A percentile compares a stretch with the other conserved stretches of the same genome.
These are phyloP conservation scores for Ochotona curzoniae DNA, from an alignment of 2,113 vertebrate species.

Conservation along the genomic window DNA sequence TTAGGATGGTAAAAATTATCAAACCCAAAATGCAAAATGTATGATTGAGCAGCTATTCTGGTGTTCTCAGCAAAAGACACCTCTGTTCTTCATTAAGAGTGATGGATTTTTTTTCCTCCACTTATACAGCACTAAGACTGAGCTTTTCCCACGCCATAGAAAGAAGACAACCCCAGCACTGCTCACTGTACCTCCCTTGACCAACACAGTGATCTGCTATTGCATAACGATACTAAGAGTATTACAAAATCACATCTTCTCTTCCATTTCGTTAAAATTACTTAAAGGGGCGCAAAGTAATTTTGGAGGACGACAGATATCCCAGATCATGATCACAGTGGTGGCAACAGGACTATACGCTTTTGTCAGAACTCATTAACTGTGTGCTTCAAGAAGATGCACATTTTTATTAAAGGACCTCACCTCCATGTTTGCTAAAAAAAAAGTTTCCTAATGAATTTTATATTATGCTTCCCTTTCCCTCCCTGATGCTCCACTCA, in stretches of 20 bases:
- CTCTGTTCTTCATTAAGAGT: background rate
- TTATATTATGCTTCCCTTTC: slow-evolving; percentile 40
- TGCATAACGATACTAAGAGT: background rate
- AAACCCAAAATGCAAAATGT: background rate
- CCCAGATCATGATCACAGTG: fast-evolving
- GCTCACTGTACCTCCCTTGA: background rate
- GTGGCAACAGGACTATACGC: background rate
- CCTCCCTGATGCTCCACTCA: background rate
- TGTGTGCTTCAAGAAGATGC: background rate
- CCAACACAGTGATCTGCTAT: background rate
- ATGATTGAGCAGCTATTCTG: background rate
- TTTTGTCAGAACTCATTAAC: background rate
- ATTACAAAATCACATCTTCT: background rate
- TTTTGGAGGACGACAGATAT: background rate
- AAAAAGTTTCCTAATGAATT: background rate
- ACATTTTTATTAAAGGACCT: background rate
- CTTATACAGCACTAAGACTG: background rate
- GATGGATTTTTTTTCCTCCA: background rate
- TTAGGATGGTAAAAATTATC: background rate
- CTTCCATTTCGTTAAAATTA: background rate
- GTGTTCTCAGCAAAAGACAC: background rate
- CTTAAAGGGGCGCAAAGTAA: background rate
- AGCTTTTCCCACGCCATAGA: background rate
- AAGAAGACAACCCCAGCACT: background rate
- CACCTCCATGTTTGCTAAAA: background rate